Percentiles rank a stretch among this genome's conserved stretches.
Evolutionary conservation across 2,888 invertebrate species (phyloP).

Genomic region (Yponomeuta sedellus): DNA sequence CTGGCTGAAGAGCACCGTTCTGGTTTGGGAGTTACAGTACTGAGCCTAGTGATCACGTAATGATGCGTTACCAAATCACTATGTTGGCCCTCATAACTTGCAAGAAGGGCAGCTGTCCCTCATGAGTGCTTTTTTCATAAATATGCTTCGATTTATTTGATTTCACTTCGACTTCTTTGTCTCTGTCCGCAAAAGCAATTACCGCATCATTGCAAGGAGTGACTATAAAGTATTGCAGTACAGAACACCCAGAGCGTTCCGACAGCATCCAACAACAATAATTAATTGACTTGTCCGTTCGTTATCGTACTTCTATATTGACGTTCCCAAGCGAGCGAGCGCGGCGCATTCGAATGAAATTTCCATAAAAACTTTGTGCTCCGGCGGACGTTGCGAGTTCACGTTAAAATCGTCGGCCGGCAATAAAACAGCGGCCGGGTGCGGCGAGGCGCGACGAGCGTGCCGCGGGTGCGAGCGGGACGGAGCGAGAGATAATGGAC

Average conservation of each 20-base stretch:
- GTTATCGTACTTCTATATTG: conserved; percentile 76
- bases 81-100: background rate
- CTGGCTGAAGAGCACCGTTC: background rate
- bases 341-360: conserved; percentile 75
- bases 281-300: conserved; percentile 77
- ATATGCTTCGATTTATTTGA: background rate
- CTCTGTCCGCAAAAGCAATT: conserved; percentile 8
- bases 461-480: conserved; percentile 59
- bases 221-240: conserved; percentile 9
- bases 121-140: background rate
- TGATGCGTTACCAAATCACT: background rate
- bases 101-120: background rate
- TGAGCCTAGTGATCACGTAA: background rate
- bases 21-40: background rate
- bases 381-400: conserved; percentile 75
- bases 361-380: conserved; percentile 78
- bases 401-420: conserved; percentile 77
- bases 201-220: background rate
- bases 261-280: conserved; percentile 75
- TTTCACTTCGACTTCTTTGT: background rate
- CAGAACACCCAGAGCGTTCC: conserved; percentile 44
- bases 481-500: conserved; percentile 69
- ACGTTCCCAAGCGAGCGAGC: conserved; percentile 64
- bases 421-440: conserved; percentile 75
- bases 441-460: conserved; percentile 71